Evolutionary conservation across 2,888 invertebrate species (phyloP), one percentile per base, ranked within the genome.

Genomic region (Eucriotettix oculatus): DNA sequence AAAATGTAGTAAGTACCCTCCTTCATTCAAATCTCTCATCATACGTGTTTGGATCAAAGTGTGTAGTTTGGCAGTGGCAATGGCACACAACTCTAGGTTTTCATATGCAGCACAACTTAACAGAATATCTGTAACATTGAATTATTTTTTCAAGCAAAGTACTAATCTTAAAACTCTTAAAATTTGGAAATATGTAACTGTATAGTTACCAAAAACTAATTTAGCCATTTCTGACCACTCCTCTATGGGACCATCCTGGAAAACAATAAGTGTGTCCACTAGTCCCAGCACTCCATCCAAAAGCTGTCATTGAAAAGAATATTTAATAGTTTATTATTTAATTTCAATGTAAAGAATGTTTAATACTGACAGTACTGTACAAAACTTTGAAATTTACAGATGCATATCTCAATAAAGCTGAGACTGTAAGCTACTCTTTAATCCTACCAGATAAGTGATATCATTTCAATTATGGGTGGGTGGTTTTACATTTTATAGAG

Each of bases 31-130:
- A 66, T 78, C 78, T 62, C 75, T 75, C 40, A 78, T 73, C 62
- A 74, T 72, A 41, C 80, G 75, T 64, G 78, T 79, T 68, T 82
- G 80, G 9, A 83, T 71, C 63, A 81, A 73, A 10, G 78, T 76
- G 70, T 82, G 81, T 3, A 83, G 71, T 65, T 79, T 78, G 2
- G 80, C 81, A 1, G 81, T 78, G 0, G 82, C 81, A 71, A 79
- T 78, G 52, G 81, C 79, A 66, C 80, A 81, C 59, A 82, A 72
- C 65, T 80, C 75, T 1, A 76, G 71, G 68, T 76, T 74, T 1
- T 73, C 73, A 66, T 74, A 73, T 64, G 74, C 73, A 0, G 76
- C 75, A 64, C 77, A 78, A 63, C 75, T 75, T 1, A 77, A 67
- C 42, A 78, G 64, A 16, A 77, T 69, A 1, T 68, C 68, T 67